Evolutionary conservation across 2,113 vertebrate genomes (phyloP), one percentile per base, ranked within the genome.

Genomic region (Colinus virginianus): DNA sequence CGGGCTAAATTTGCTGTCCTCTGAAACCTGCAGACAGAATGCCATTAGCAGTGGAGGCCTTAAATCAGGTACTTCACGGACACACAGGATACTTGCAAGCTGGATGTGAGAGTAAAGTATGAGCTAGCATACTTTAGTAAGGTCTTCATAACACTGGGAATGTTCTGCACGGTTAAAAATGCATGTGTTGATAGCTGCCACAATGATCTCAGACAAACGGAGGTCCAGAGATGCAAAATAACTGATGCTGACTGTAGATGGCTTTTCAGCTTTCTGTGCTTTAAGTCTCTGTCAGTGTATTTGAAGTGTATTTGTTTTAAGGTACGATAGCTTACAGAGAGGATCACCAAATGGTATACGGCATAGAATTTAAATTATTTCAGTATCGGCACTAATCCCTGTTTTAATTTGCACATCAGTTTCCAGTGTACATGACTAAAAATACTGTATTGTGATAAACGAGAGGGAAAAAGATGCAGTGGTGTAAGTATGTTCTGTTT

Each of bases 321-420:
- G 55, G 25, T 96, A 96, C 94, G 96, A 97, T 96, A 97, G 77
- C 93, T 96, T 96, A 97, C 34, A 79, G 90, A 90, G 97, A 98
- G 96, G 97, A 95, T 96, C 96, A 97, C 94, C 96, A 95, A 87
- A 96, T 97, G 96, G 95, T 96, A 96, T 97, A 97, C 96, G 95
- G 97, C 96, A 96, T 97, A 94, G 97, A 97, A 74, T 96, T 98
- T 96, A 97, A 97, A 96, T 98, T 97, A 93, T 97, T 98, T 98
- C 90, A 96, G 94, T 98, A 97, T 98, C 96, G 96, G 97, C 97
- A 97, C 96, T 97, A 97, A 90, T 97, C 97, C 92, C 96, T 97
- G 97, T 98, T 98, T 96, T 95, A 64, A 97, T 99, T 98, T 98
- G 97, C 98, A 98, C 98, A 98, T 97, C 97, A 95, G 90, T 97